Percentiles rank a stretch among this genome's conserved stretches.
Evolutionary conservation across 2,888 invertebrate species (phyloP).

Genomic region (Ophion slaviceki): DNA sequence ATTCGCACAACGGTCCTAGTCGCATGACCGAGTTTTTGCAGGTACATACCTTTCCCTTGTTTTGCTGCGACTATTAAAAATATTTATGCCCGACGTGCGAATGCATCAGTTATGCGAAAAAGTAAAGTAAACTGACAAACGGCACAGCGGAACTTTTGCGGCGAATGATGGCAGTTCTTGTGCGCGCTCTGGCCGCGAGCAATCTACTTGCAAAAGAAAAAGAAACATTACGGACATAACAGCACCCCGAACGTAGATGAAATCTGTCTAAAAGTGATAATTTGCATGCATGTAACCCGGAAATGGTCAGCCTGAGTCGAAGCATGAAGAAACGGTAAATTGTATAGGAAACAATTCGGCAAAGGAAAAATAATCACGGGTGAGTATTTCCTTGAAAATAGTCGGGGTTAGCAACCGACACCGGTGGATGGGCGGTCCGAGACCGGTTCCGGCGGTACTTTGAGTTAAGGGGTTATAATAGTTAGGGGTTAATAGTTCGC

Average conservation of each 20-base stretch:
- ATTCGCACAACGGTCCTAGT: slow-evolving; percentile 12
- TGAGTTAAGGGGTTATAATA: too few relatives aligned
- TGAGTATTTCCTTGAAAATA: neutral
- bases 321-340: neutral
- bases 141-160: neutral
- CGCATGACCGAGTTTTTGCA: slow-evolving; percentile 8
- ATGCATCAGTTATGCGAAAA: neutral
- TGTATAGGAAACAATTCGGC: neutral
- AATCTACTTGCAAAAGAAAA: neutral
- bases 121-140: neutral
- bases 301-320: neutral
- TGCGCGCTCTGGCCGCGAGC: neutral
- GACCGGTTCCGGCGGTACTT: too few relatives aligned
- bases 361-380: neutral
- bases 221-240: neutral
- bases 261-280: neutral
- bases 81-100: slow-evolving; percentile 15
- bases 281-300: neutral
- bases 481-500: too few relatives aligned
- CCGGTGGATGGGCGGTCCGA: too few relatives aligned
- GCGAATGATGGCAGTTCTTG: neutral
- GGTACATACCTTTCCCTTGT: slow-evolving; percentile 21
- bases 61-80: slow-evolving; percentile 12
- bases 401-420: too few relatives aligned
- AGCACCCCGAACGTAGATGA: neutral